A percentile compares a stretch with the other conserved stretches of the same genome.
Conservation (phyloP, 2,113 vertebrate species). For the Synchiropus splendidus region DNA sequence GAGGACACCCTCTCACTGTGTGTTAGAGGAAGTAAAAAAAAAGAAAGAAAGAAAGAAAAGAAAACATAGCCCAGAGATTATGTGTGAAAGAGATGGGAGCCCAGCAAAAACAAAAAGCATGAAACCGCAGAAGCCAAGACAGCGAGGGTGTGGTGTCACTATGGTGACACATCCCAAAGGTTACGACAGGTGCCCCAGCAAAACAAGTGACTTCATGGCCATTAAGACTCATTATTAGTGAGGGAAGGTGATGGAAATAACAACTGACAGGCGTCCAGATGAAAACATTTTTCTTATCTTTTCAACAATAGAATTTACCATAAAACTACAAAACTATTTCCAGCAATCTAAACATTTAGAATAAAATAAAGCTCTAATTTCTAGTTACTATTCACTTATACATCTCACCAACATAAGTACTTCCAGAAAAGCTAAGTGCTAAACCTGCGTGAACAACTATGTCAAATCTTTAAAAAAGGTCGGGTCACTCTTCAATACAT, state of each 20-base stretch:
- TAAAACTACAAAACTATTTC: too few relatives aligned
- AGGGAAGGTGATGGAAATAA: conserved; percentile 2
- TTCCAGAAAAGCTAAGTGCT: too few relatives aligned
- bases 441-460: too few relatives aligned
- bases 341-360: too few relatives aligned
- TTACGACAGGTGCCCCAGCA: conserved; percentile 36
- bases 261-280: not conserved
- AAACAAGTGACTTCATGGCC: conserved; percentile 34
- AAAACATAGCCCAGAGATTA: not conserved
- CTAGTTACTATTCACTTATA: too few relatives aligned
- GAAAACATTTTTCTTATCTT: too few relatives aligned
- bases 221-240: conserved; percentile 9
- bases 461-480: too few relatives aligned
- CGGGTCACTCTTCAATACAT: too few relatives aligned
- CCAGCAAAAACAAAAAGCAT: not conserved
- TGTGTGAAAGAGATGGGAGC: conserved; percentile 8
- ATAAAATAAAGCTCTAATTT: too few relatives aligned
- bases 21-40: not conserved
- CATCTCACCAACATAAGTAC: too few relatives aligned
- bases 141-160: conserved; percentile 41
- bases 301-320: too few relatives aligned
- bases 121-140: conserved; percentile 3
- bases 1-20: conserved; percentile 10
- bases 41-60: not conserved
- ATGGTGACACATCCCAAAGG: conserved; percentile 31